Evolutionary conservation across 2,888 invertebrate species (phyloP).

Genomic region (Hoplodrina ambigua): DNA sequence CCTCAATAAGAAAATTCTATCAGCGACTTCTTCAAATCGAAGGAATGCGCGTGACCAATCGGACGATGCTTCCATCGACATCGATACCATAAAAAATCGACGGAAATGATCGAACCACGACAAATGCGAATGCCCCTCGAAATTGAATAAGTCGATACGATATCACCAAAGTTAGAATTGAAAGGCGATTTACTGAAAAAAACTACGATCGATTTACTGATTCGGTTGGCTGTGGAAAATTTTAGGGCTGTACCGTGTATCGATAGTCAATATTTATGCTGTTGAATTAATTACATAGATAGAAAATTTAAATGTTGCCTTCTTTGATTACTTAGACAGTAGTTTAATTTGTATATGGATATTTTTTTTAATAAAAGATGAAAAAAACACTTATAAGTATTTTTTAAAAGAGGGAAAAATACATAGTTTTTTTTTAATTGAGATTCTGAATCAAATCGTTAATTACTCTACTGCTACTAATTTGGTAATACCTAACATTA

Average conservation of each 20-base stretch:
- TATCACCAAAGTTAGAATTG: conserved; percentile 88
- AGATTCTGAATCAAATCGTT: too few relatives aligned
- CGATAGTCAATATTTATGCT: conserved; percentile 58
- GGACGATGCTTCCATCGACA: conserved; percentile 78
- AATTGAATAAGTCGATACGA: conserved; percentile 89
- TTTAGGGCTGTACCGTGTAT: conserved; percentile 54
- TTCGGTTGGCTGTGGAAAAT: conserved; percentile 74
- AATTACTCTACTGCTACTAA: too few relatives aligned
- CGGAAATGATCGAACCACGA: conserved; percentile 86
- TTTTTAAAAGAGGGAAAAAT: too few relatives aligned
- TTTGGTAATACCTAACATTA: too few relatives aligned
- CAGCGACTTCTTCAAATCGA: conserved; percentile 75
- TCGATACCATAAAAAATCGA: conserved; percentile 77
- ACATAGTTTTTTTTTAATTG: too few relatives aligned
- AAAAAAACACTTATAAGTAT: too few relatives aligned
- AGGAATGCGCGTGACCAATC: conserved; percentile 88
- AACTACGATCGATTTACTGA: conserved; percentile 82
- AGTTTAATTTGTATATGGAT: background rate
- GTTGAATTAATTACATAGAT: background rate
- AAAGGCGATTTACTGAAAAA: conserved; percentile 86
- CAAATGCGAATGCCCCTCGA: conserved; percentile 84
- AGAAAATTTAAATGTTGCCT: background rate
- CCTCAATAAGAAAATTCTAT: conserved; percentile 73
- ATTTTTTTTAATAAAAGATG: too few relatives aligned
- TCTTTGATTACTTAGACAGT: background rate